phyloP scores from a whole-genome alignment of 2,797 vertebrate genomes.

The Acridotheres tristis region DNA sequence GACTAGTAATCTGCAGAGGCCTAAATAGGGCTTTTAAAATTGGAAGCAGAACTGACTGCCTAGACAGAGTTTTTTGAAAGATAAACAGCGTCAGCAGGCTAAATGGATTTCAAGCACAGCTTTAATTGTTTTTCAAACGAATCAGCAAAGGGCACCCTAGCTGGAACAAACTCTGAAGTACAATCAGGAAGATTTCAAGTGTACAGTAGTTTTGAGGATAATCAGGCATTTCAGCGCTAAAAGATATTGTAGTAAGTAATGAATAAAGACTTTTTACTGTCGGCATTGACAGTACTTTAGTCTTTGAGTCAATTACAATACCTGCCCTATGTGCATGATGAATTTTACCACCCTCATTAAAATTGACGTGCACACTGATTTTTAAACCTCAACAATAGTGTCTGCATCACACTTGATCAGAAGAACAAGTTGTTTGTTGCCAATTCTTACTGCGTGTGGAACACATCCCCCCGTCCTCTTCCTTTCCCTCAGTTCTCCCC shows the following conservation, averaged over 20 bases:
- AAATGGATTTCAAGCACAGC: conserved; percentile 45
- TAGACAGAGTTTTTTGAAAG: conserved; percentile 34
- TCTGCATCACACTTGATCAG: neutral
- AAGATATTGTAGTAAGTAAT: neutral
- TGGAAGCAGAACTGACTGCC: conserved; percentile 39
- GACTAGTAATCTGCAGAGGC: conserved; percentile 23
- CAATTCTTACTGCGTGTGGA: neutral
- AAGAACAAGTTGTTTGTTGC: neutral
- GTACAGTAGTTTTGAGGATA: conserved; percentile 6
- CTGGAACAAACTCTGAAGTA: conserved; percentile 32
- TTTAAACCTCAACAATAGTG: neutral
- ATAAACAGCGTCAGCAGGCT: conserved; percentile 39
- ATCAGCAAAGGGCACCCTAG: conserved; percentile 18
- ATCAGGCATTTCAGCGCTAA: conserved; percentile 12
- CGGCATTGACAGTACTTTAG: neutral
- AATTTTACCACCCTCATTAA: neutral
- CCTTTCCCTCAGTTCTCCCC: neutral
- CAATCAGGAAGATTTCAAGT: conserved; percentile 37
- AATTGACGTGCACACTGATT: neutral
- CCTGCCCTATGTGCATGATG: neutral
- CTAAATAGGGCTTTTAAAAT: conserved; percentile 43
- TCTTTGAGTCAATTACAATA: neutral
- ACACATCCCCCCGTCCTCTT: fast-evolving
- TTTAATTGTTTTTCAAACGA: conserved; percentile 53
- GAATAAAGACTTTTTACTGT: neutral